Conservation (phyloP, 2,888 invertebrate species). For the Lasius fuliginosus region DNA sequence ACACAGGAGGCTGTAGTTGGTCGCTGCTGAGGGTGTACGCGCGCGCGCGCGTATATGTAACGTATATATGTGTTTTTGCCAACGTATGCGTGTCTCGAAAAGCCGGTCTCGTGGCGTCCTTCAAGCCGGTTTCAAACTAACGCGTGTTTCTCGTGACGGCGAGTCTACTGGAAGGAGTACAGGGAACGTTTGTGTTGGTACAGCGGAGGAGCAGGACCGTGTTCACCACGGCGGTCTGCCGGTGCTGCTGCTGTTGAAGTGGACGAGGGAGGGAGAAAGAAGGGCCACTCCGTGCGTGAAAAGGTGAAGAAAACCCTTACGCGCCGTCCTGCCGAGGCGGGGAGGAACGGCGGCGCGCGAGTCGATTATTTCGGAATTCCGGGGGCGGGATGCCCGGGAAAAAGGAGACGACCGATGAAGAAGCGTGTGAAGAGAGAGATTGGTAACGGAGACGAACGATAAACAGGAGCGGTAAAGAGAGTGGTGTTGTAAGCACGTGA, state of each 20-base stretch:
- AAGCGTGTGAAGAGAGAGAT: constrained; percentile 46
- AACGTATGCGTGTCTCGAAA: constrained; percentile 61
- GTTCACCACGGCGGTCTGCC: constrained; percentile 45
- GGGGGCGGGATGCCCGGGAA: constrained; percentile 50
- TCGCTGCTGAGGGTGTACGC: constrained; percentile 52
- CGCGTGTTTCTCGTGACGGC: constrained; percentile 66
- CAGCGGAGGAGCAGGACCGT: constrained; percentile 16
- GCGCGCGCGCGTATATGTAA: constrained; percentile 31
- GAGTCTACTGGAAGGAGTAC: constrained; percentile 64
- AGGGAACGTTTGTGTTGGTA: constrained; percentile 12
- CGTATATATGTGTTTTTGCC: constrained; percentile 44
- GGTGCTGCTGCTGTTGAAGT: constrained; percentile 13
- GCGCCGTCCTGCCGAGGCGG: constrained; percentile 52
- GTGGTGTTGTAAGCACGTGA: constrained; percentile 64
- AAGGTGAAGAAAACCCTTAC: constrained; percentile 54
- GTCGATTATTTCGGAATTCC: constrained; percentile 38
- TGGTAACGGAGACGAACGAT: constrained; percentile 32
- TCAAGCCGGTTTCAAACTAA: constrained; percentile 74
- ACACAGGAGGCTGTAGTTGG: constrained; percentile 52
- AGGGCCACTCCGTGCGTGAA: constrained; percentile 49
- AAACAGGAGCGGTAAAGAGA: constrained; percentile 54
- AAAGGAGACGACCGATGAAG: constrained; percentile 61
- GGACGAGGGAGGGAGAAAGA: constrained; percentile 48
- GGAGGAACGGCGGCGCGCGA: constrained; percentile 40
- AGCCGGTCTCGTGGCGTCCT: constrained; percentile 70